These are phyloP conservation scores for Ceratoteleas bidentatus DNA, from an alignment of 1,140 invertebrate genomes.

Conservation along the genomic window DNA sequence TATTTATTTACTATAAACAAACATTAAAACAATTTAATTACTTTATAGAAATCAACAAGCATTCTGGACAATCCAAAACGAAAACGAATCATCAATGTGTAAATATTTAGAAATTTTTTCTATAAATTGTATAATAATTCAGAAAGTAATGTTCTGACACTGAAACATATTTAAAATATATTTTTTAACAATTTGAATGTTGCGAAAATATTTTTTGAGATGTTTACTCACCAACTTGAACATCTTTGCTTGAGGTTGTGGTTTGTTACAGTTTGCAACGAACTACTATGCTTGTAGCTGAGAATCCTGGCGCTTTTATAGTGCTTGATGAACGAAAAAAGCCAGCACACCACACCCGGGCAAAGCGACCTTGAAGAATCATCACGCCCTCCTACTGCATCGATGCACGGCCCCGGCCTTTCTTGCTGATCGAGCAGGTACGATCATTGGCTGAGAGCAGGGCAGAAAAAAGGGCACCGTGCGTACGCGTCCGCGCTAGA, in stretches of 20 bases:
- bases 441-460: slow-evolving; percentile 67
- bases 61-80: too few relatives aligned
- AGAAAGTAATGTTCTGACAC: too few relatives aligned
- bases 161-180: neutral
- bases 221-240: slow-evolving; percentile 75
- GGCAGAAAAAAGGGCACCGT: slow-evolving; percentile 67
- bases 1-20: too few relatives aligned
- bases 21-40: too few relatives aligned
- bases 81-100: too few relatives aligned
- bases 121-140: too few relatives aligned
- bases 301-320: slow-evolving; percentile 71
- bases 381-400: slow-evolving; percentile 63
- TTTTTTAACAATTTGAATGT: neutral
- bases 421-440: slow-evolving; percentile 52
- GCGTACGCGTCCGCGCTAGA: slow-evolving; percentile 53
- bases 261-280: slow-evolving; percentile 77
- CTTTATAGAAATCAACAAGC: too few relatives aligned
- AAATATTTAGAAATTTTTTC: too few relatives aligned
- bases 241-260: slow-evolving; percentile 70
- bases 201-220: neutral
- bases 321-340: slow-evolving; percentile 66
- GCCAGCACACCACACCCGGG: slow-evolving; percentile 64
- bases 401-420: slow-evolving; percentile 62
- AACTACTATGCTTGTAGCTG: slow-evolving; percentile 75
- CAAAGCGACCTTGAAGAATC: slow-evolving; percentile 62